phyloP scores from a whole-genome alignment of 2,113 vertebrate genomes.

The Geothlypis trichas region DNA sequence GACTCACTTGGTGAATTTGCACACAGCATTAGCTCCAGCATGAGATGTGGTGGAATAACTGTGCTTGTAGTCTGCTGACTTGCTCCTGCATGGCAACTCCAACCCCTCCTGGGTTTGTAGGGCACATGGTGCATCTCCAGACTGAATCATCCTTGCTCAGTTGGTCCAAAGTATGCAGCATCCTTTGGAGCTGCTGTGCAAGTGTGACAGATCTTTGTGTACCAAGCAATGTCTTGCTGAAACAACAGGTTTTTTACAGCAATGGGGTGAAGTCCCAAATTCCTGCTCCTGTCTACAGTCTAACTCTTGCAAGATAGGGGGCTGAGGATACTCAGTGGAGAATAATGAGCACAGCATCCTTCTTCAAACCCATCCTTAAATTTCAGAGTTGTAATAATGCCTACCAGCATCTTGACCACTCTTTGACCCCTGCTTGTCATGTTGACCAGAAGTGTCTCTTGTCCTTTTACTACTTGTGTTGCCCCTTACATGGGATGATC shows the following conservation, averaged over 20 bases:
- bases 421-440: neutral
- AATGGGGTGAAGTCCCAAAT: neutral
- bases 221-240: neutral
- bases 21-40: neutral
- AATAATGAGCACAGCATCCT: neutral
- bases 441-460: neutral
- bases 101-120: neutral
- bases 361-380: neutral
- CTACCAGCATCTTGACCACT: neutral
- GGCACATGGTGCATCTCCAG: neutral
- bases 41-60: neutral
- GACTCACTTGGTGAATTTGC: conserved; percentile 24
- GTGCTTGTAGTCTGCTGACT: neutral
- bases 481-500: neutral
- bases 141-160: neutral
- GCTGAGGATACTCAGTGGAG: neutral
- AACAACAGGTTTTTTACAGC: neutral
- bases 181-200: neutral
- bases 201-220: neutral
- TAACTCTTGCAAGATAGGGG: neutral
- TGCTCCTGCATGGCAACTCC: neutral
- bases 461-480: neutral
- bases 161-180: neutral
- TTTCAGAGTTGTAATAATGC: neutral
- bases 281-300: neutral